Evolutionary conservation across 2,797 vertebrate species (phyloP), one percentile per base, ranked within the genome.

Genomic region (Chaenodraco wilsoni): DNA sequence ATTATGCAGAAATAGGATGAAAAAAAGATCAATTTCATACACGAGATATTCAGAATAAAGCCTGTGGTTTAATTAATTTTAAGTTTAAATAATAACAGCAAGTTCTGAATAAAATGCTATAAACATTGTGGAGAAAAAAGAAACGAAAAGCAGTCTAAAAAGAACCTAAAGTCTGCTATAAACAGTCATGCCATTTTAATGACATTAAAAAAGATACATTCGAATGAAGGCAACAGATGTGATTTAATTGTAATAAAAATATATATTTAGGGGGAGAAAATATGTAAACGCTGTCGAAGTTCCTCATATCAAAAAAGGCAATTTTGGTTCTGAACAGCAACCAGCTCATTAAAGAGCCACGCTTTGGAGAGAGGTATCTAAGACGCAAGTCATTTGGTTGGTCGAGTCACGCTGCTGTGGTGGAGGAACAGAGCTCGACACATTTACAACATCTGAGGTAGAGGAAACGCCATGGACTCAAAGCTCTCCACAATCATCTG

Each of bases 361-460:
- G 49, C 62, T 64, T 58, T 27, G 19, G 52, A 66, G 46, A 43
- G 71, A 43, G 45, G 33, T 4, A 33, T 60, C 10, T 57, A 66
- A 58, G 62, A 63, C 57, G 16, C 14, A 41, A 63, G 66, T 52
- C 45, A 45, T 74, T 43, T 40, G 63, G 21, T 51, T 62, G 54
- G 12, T 74, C n/a, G 9, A 8, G 54, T 62, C 60, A 59, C 62
- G 23, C 48, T 9, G 27, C 46, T 76, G 69, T 69, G 55, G 50
- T 12, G 61, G 13, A 73, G 37, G 59, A 46, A 66, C 46, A 61
- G 61, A 78, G 79, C 57, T 77, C 59, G 40, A 76, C 67, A 58
- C 69, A 65, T 57, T 46, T 43, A 75, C 65, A 70, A 78, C 60
- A 78, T 74, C 75, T 87, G 89, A 91, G 90, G 88, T 90, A 90